A percentile compares a stretch with the other conserved stretches of the same genome.
Evolutionary conservation across 2,888 invertebrate species (phyloP).

Genomic region (Protophormia terraenovae): DNA sequence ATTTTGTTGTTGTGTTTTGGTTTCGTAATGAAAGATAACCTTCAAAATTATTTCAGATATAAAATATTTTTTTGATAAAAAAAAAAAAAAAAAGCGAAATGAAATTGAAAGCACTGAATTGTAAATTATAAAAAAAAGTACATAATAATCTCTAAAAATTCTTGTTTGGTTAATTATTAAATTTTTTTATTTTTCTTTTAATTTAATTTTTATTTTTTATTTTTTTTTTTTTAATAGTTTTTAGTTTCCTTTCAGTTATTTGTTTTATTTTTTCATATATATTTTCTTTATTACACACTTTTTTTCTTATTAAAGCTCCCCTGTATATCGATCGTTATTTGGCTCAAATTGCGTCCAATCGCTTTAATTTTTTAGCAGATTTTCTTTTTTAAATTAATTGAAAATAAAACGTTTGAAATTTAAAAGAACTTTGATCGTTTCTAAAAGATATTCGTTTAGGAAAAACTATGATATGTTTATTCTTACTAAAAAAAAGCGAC

Average conservation of each 20-base stretch:
- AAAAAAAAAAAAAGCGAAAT: background rate
- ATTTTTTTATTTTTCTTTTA: background rate
- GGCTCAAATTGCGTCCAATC: conserved; percentile 14
- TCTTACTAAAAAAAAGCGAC: conserved; percentile 73
- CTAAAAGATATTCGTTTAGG: conserved; percentile 34
- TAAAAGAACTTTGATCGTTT: conserved; percentile 40
- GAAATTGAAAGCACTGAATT: conserved; percentile 12
- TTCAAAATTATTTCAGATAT: conserved; percentile 53
- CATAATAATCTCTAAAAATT: no score
- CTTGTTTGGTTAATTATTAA: background rate
- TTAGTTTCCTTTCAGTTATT: background rate
- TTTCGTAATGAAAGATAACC: conserved; percentile 66
- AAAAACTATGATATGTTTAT: conserved; percentile 59
- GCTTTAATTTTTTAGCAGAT: conserved; percentile 15
- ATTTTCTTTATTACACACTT: conserved; percentile 49
- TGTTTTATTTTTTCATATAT: background rate
- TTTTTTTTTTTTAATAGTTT: background rate
- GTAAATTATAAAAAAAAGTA: background rate
- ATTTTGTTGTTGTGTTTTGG: conserved; percentile 57
- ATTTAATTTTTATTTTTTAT: background rate
- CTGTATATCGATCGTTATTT: conserved; percentile 18
- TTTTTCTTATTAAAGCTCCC: conserved; percentile 29
- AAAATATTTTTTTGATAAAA: conserved; percentile 39
- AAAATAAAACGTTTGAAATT: conserved; percentile 49
- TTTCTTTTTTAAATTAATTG: conserved; percentile 57